A percentile compares a stretch with the other conserved stretches of the same genome.
phyloP scores from a whole-genome alignment of 2,797 vertebrate species.

The Cuculus canorus region DNA sequence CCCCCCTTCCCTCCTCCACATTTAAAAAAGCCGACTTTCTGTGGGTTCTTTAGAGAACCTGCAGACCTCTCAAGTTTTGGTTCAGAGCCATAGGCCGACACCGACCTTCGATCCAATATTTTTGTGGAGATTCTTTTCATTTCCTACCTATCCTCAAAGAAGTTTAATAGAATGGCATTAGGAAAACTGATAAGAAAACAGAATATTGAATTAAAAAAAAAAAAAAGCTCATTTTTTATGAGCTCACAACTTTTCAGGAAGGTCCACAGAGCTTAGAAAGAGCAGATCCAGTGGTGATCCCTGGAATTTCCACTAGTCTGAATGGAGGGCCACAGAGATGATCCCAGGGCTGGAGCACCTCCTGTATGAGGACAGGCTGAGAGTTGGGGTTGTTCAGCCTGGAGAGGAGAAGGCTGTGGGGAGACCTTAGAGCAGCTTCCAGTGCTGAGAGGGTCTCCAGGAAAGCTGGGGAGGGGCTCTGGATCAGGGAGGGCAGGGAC shows the following conservation, averaged over 20 bases:
- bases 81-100: background rate
- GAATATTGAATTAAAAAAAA: background rate
- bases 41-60: background rate
- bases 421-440: too few species aligned
- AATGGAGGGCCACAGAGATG: too few species aligned
- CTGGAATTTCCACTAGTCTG: background rate
- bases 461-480: too few species aligned
- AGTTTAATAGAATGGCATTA: background rate
- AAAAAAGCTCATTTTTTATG: background rate
- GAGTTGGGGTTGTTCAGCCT: too few species aligned
- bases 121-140: background rate
- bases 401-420: too few species aligned
- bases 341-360: too few species aligned
- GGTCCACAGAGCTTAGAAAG: background rate
- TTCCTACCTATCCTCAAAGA: background rate
- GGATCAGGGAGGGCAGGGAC: too few species aligned
- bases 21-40: background rate
- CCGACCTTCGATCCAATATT: background rate
- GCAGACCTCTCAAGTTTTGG: background rate
- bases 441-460: too few species aligned
- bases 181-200: background rate
- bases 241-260: background rate
- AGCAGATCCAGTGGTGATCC: fast-evolving
- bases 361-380: too few species aligned
- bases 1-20: background rate